Evolutionary conservation across 2,797 vertebrate genomes (phyloP).

Genomic region (Sorex maritimensis): DNA sequence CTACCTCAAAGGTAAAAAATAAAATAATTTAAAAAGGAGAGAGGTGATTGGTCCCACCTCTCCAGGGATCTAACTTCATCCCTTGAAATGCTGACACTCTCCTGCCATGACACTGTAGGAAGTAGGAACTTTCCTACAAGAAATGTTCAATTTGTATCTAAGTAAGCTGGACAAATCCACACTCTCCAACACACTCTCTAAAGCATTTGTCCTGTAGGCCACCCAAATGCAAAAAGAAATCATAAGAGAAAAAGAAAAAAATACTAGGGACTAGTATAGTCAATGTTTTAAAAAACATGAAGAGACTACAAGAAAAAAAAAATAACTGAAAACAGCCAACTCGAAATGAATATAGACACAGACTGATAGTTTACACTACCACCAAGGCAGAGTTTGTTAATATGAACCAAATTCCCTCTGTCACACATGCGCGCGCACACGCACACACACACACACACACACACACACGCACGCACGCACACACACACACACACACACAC

Average conservation of each 20-base stretch:
- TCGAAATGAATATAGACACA: neutral
- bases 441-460: neutral
- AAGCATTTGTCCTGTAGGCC: neutral
- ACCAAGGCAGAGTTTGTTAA: neutral
- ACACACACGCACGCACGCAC: neutral
- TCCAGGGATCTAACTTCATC: neutral
- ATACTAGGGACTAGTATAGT: neutral
- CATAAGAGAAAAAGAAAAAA: neutral
- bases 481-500: neutral
- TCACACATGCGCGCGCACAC: slow-evolving; percentile 10
- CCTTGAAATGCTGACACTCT: neutral
- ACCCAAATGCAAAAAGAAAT: neutral
- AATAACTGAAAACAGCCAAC: neutral
- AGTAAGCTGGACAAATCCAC: slow-evolving; percentile 12
- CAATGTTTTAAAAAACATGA: neutral
- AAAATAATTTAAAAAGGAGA: neutral
- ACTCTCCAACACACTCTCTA: neutral
- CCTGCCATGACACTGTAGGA: neutral
- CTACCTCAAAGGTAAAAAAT: neutral
- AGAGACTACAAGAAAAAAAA: neutral
- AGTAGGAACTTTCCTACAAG: neutral
- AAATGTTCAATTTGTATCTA: slow-evolving; percentile 8
- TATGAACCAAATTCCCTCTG: neutral
- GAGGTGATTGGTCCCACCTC: neutral
- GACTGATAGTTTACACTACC: neutral